These are phyloP conservation scores for Sturnira hondurensis DNA, from an alignment of 2,113 vertebrate genomes.

Conservation along the genomic window DNA sequence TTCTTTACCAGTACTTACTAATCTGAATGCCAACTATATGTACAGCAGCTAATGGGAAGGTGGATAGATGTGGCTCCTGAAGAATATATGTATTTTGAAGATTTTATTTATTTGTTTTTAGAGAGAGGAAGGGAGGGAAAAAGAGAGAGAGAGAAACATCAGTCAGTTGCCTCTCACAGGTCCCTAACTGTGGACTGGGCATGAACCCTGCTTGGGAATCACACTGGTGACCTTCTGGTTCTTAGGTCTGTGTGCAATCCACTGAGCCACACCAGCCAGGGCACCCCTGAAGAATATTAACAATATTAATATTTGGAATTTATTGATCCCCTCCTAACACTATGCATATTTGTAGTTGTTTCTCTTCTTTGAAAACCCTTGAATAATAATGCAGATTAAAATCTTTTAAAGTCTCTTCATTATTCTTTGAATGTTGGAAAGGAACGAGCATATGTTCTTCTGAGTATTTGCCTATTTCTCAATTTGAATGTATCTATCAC, in stretches of 20 bases:
- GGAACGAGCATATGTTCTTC: constrained; percentile 46
- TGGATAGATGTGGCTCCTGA: background rate
- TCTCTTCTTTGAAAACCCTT: constrained; percentile 1
- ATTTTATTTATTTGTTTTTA: too few relatives aligned
- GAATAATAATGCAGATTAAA: background rate
- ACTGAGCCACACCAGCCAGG: too few relatives aligned
- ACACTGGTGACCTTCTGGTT: too few relatives aligned
- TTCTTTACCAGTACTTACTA: background rate
- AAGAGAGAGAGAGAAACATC: too few relatives aligned
- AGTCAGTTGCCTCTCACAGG: too few relatives aligned
- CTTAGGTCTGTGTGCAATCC: too few relatives aligned
- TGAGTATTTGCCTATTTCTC: constrained; percentile 63
- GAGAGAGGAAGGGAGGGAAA: too few relatives aligned
- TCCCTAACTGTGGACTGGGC: too few relatives aligned
- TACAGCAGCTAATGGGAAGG: background rate
- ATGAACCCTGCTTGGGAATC: too few relatives aligned
- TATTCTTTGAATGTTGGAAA: background rate
- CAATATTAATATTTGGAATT: constrained; percentile 10
- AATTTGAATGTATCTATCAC: constrained; percentile 55
- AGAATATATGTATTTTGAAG: background rate
- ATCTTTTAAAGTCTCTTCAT: constrained; percentile 31
- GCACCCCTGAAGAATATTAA: background rate
- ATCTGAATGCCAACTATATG: background rate
- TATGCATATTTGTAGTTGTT: background rate
- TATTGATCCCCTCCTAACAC: background rate